Percentiles rank a stretch among this genome's conserved stretches.
phyloP scores from a whole-genome alignment of 2,113 vertebrate species.

The Psammodynastes pulverulentus region DNA sequence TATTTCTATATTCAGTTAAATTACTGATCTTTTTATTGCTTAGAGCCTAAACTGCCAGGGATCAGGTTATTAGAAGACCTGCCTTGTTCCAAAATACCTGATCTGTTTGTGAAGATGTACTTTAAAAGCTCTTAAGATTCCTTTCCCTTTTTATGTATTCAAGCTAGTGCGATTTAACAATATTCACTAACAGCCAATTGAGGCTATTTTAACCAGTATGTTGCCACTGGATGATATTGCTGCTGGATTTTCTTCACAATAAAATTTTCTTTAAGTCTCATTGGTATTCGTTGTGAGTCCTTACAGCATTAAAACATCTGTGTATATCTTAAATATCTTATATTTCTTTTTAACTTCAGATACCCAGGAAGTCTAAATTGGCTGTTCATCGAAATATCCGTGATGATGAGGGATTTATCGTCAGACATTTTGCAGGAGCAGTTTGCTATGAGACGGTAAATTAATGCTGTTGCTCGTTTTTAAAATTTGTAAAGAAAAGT shows the following conservation, averaged over 20 bases:
- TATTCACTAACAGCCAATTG: neutral
- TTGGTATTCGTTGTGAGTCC: neutral
- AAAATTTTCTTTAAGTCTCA: neutral
- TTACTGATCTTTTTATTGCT: neutral
- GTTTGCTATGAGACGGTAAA: constrained; percentile 97
- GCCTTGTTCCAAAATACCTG: neutral
- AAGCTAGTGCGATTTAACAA: neutral
- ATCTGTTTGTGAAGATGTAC: neutral
- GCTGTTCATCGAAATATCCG: constrained; percentile 92
- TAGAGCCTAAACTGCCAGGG: neutral
- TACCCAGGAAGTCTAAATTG: constrained; percentile 96
- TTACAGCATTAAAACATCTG: neutral
- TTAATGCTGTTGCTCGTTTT: neutral
- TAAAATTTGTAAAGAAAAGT: neutral
- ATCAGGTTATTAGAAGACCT: neutral
- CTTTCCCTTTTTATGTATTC: neutral
- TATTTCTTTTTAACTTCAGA: constrained; percentile 68
- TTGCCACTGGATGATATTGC: neutral
- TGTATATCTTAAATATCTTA: constrained; percentile 24
- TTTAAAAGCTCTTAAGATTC: neutral
- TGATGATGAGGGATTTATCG: constrained; percentile 95
- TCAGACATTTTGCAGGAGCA: constrained; percentile 96
- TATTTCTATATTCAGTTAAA: neutral
- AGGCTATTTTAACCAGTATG: neutral
- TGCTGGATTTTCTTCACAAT: neutral